These are phyloP conservation scores for Pocota personata DNA, from an alignment of 2,888 invertebrate genomes.

Conservation along the genomic window DNA sequence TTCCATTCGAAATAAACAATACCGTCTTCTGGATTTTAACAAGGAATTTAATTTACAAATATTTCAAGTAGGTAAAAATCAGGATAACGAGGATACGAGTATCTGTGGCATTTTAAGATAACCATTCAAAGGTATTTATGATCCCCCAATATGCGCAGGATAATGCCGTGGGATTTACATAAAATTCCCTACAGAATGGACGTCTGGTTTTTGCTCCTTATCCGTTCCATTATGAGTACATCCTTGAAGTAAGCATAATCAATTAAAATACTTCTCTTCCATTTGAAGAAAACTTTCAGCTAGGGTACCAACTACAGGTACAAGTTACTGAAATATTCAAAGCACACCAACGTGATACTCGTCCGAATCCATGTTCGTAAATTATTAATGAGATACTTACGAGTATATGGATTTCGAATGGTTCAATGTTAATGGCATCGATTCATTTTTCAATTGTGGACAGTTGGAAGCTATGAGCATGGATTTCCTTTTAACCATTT, in stretches of 20 bases:
- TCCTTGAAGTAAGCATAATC: neutral
- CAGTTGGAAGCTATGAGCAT: neutral
- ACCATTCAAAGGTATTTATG: conserved; percentile 28
- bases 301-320: neutral
- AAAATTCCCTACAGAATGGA: neutral
- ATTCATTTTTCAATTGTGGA: conserved; percentile 34
- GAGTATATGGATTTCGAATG: conserved; percentile 22
- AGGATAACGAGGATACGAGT: neutral
- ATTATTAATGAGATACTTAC: conserved; percentile 48
- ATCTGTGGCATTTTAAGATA: neutral
- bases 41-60: neutral
- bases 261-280: neutral
- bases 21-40: neutral
- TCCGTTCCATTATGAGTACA: neutral
- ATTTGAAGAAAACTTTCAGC: neutral
- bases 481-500: conserved; percentile 19
- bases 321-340: conserved; percentile 50
- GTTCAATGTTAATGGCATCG: conserved; percentile 37
- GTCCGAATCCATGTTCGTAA: conserved; percentile 28
- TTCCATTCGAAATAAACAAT: neutral
- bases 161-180: neutral
- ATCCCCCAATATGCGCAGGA: neutral
- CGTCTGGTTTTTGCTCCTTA: neutral
- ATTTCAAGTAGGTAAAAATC: neutral
- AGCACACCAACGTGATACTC: neutral